phyloP scores from a whole-genome alignment of 2,888 invertebrate species.

The Temnothorax ravouxi region DNA sequence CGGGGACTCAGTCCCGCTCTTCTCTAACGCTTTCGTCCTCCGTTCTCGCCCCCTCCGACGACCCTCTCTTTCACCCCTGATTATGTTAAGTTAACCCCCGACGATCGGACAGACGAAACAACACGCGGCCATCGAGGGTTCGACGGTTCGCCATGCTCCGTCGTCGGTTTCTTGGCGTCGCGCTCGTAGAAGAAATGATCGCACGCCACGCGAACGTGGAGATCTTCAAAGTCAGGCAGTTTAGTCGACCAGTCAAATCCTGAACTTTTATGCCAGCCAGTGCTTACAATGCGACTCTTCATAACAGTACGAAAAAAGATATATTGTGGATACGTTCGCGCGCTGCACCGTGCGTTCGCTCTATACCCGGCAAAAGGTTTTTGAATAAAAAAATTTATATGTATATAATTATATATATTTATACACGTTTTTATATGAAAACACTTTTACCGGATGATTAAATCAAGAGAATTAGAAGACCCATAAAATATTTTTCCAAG shows the following conservation, averaged over 20 bases:
- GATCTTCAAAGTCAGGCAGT: slow-evolving; percentile 38
- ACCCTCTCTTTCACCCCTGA: slow-evolving; percentile 1
- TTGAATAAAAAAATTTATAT: neutral
- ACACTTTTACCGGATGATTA: neutral
- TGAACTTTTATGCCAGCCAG: slow-evolving; percentile 38
- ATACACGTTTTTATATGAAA: neutral
- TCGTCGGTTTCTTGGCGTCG: slow-evolving; percentile 22
- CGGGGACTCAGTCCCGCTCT: slow-evolving; percentile 52
- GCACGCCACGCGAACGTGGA: slow-evolving; percentile 32
- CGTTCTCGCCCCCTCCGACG: slow-evolving; percentile 17
- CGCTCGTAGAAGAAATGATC: slow-evolving; percentile 35
- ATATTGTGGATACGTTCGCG: neutral
- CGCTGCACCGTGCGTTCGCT: slow-evolving; percentile 6
- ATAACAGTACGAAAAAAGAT: slow-evolving; percentile 28
- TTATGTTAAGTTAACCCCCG: slow-evolving; percentile 25
- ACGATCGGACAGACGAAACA: slow-evolving; percentile 16
- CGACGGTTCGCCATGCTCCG: neutral
- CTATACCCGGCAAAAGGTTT: neutral
- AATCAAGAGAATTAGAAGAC: neutral
- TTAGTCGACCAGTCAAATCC: slow-evolving; percentile 35
- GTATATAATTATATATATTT: neutral
- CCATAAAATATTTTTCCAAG: neutral
- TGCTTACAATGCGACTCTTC: slow-evolving; percentile 26
- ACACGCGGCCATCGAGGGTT: neutral
- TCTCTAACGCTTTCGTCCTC: slow-evolving; percentile 29